Conservation (phyloP, 2,113 vertebrate genomes). For the Lycocorax pyrrhopterus region DNA sequence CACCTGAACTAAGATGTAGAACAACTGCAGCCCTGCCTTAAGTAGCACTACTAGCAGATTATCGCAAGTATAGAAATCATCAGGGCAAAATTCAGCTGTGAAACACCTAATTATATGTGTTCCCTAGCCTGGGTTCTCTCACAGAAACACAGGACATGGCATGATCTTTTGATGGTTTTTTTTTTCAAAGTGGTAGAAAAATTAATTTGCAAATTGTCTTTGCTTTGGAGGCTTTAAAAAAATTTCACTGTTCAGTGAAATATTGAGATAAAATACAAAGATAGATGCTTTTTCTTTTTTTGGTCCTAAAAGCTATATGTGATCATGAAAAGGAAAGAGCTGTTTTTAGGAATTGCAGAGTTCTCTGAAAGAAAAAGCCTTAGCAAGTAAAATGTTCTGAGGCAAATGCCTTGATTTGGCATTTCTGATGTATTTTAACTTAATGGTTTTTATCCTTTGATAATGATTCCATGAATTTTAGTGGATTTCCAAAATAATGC, state of each 20-base stretch:
- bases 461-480: neutral
- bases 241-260: neutral
- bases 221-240: neutral
- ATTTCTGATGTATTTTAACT: neutral
- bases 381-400: neutral
- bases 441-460: neutral
- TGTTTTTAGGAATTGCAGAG: neutral
- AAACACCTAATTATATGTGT: neutral
- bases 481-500: neutral
- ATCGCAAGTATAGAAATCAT: neutral
- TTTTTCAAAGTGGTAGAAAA: neutral
- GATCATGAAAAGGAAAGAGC: neutral
- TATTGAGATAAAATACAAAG: neutral
- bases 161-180: neutral
- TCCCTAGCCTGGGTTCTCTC: neutral
- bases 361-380: neutral
- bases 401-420: neutral
- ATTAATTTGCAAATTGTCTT: constrained; percentile 7
- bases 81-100: neutral
- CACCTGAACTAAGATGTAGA: neutral
- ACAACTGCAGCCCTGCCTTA: neutral
- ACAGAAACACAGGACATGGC: neutral
- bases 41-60: neutral
- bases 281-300: neutral
- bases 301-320: neutral